phyloP scores from a whole-genome alignment of 2,888 invertebrate species.

The Drosophila yooni region DNA sequence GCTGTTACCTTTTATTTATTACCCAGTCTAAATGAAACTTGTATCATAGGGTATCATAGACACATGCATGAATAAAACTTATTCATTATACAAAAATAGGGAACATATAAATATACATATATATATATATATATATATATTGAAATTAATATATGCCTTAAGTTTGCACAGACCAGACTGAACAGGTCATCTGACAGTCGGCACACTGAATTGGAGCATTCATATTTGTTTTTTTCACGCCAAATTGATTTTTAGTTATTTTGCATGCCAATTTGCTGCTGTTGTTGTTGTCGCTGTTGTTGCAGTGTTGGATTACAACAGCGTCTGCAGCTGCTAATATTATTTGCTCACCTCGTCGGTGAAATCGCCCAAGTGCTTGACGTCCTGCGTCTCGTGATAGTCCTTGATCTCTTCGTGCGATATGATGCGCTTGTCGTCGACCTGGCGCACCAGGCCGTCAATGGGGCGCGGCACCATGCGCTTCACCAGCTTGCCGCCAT shows the following conservation, averaged over 20 bases:
- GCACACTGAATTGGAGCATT: not conserved
- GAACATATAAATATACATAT: not conserved
- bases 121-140: not conserved
- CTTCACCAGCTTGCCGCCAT: conserved; percentile 78
- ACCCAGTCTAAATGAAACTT: conserved; percentile 4
- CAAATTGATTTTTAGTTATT: conserved; percentile 80
- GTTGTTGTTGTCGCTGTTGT: conserved; percentile 19
- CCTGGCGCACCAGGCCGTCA: conserved; percentile 92
- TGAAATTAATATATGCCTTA: too few relatives aligned
- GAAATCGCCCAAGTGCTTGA: conserved; percentile 92
- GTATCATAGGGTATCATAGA: conserved; percentile 10
- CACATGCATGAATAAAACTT: not conserved
- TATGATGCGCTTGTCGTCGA: conserved; percentile 91
- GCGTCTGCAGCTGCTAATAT: conserved; percentile 1
- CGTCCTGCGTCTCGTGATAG: conserved; percentile 93
- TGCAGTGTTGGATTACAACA: conserved; percentile 44
- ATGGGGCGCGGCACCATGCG: conserved; percentile 87
- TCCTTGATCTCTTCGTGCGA: conserved; percentile 94
- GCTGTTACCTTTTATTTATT: conserved; percentile 27
- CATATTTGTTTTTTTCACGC: conserved; percentile 55
- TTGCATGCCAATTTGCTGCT: conserved; percentile 68
- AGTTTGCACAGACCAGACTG: not conserved
- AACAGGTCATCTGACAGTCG: conserved; percentile 18
- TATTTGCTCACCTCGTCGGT: conserved; percentile 90
- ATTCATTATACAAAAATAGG: not conserved